Conservation (phyloP, 2,113 vertebrate species). For the Pantherophis guttatus region DNA sequence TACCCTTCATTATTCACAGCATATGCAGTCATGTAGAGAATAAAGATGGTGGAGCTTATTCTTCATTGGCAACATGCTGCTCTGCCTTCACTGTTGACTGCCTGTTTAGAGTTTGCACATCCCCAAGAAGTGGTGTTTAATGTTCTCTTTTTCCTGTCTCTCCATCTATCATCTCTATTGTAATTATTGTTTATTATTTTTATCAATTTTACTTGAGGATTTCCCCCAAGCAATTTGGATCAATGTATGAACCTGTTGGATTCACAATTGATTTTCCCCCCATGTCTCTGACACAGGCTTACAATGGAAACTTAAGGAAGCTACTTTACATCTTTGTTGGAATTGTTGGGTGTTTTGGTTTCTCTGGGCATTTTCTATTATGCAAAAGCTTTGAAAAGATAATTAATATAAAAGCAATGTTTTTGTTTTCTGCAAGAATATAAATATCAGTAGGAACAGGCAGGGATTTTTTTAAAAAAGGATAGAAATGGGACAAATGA, state of each 20-base stretch:
- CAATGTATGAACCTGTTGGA: neutral
- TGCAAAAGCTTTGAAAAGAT: neutral
- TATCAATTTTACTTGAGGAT: neutral
- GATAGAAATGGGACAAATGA: neutral
- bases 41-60: neutral
- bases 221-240: neutral
- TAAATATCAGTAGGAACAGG: neutral
- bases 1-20: slow-evolving; percentile 11
- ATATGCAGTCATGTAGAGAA: neutral
- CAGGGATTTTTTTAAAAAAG: neutral
- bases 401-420: neutral
- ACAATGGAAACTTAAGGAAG: neutral
- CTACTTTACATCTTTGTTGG: neutral
- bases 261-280: neutral
- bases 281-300: neutral
- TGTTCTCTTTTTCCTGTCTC: neutral
- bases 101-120: neutral
- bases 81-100: neutral
- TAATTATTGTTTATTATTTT: slow-evolving; percentile 23
- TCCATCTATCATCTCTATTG: neutral
- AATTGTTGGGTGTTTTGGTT: neutral
- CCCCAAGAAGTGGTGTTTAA: neutral
- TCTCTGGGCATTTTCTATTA: neutral
- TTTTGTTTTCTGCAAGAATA: neutral
- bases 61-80: neutral